Base-by-base conservation (phyloP, 2,797 vertebrate species). In the Acrossocheilus wenchowensis region DNA sequence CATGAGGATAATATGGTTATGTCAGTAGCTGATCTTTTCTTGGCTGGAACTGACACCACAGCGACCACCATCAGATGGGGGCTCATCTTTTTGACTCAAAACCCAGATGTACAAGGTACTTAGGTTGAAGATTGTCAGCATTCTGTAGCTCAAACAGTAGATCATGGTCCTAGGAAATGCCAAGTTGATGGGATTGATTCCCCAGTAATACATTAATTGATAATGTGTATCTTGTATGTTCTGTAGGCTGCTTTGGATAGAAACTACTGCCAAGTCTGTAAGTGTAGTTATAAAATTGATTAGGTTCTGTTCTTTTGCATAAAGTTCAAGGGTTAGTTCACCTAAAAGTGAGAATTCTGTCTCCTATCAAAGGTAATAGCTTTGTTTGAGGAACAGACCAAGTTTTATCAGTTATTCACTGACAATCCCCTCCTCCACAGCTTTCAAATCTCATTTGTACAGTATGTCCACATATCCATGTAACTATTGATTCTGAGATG, bases 21-120 rank as follows among this genome's bases (percentile, higher is more conserved):
- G 41, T 80, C 87, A 11, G 73, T 82, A 17, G 2, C 60, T 26
- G 89, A 90, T 41, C 87, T 90, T 0, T 91, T 92, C 66, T 8
- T 91, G 3, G 89, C 89, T 8, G 91, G 90, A 54, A 88, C 88
- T 2, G 91, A 92, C 85, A 90, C 91, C 36, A 91, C 89, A 0
- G 12, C 90, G 4, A 89, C 85, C 79, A 91, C 90, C 15, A 85
- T 92, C 83, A 86, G 87, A 81, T 92, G 91, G 90, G 88, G 9
- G 9, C 43, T 43, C 43, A 43, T 43, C 43, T 43, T 10, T 2
- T 43, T 43, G 43, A 43, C 9, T 43, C 2, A 43, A 43, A 10
- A 43, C 43, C 43, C 43, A 43, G 9, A 43, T 43, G 43, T 92
- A 30, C 91, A 91, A 90, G 89, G 90, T 91, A 68, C 11, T n/a